Evolutionary conservation across 2,888 invertebrate genomes (phyloP), one percentile per base, ranked within the genome.

Genomic region (Chesias legatella): DNA sequence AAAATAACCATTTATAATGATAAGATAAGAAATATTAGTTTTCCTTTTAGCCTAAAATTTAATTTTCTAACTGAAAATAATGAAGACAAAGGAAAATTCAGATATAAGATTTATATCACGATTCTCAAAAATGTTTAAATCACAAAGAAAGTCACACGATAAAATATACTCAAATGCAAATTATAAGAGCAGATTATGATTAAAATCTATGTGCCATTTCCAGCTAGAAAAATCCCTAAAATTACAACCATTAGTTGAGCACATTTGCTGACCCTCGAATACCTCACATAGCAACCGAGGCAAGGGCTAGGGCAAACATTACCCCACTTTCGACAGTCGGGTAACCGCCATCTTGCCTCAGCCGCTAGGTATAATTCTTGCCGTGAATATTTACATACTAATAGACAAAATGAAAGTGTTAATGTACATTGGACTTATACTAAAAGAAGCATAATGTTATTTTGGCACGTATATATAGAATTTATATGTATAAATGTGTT

Each of bases 251-350:
- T 63, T 69, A 65, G 57, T 80, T 79, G 78, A 80, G 77, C 79
- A 72, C 67, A 53, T 58, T 56, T 66, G 71, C 67, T 50, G 59
- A 59, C 64, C 74, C 73, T 47, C 51, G 47, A 43, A 57, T 72
- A 77, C 68, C 61, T 48, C 34, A 75, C 86, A 76, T 86, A 88
- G 85, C 86, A 84, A 78, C 68, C 55, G 54, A 82, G 83, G 86
- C 86, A 88, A 86, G 72, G 64, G 5, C 22, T 8, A 27, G 27
- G 28, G 34, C 34, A 34, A 10, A 13, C 24, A 25, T 13, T 8
- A 46, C 30, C 45, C 38, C 17, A 9, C 6, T 33, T 5, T 23
- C 21, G 5, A 34, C 38, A 30, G 17, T 39, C 43, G 31, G 21
- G 35, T 40, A 38, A 13, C 7, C 5, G 42, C 54, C 38, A 37